Base-by-base conservation (phyloP, 92 coral and sea anemone genomes). In the Montipora capitata region DNA sequence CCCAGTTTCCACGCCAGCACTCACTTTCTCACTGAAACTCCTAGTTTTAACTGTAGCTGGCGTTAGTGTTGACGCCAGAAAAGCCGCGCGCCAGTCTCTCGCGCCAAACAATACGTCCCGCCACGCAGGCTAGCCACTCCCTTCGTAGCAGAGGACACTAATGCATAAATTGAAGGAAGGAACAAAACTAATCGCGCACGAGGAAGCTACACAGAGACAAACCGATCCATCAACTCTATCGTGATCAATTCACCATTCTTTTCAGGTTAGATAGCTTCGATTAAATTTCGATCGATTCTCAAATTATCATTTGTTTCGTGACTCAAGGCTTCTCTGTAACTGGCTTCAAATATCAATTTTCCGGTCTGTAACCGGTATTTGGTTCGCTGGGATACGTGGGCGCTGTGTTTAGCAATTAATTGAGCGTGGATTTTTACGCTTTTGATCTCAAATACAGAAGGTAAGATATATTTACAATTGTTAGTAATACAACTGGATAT, bases 381-480 rank as follows among this genome's bases (percentile, higher is more conserved):
- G 52, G 52, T 48, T 48, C 52, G 52, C 7, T 48, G 7, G 52
- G 10, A 5, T 5, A 0, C 52, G 52, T 5, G 52, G 49, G 76
- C 65, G 10, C 76, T 68, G 54, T 80, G 54, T 67, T 80, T 49
- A 40, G n/a, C 45, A 64, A 65, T 43, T 17, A 16, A 44, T 76
- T 15, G 66, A 68, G 38, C 6, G 10, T 5, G 52, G 44, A n/a
- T 17, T 68, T 27, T 20, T 63, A 7, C 38, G 51, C 15, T 14
- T 10, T 68, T 42, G 38, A 54, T 12, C 20, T 57, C 3, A 4
- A 12, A 45, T 35, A 80, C 39, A 80, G 38, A 68, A 68, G 85
- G 85, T 67, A 80, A 68, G 85, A 16, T 10, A 48, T 18, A 13
- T 12, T 27, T 49, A 63, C 6, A 13, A 14, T 11, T 48, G 62